phyloP scores from a whole-genome alignment of 2,797 vertebrate species.

The Hephaestus fuliginosus region DNA sequence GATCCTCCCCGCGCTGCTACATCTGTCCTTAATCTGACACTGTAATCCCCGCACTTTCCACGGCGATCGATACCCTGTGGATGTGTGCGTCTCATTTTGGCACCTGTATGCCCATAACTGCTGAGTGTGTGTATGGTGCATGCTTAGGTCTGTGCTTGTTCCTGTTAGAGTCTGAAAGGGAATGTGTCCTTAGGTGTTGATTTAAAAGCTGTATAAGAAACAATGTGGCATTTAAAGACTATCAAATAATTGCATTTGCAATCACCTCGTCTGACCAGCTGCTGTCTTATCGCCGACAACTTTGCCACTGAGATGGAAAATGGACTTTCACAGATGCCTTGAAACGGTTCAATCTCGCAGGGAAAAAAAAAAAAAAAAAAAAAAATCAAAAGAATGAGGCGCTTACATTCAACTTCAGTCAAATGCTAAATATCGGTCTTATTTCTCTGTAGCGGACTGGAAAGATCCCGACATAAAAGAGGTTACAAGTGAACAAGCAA shows the following conservation, averaged over 20 bases:
- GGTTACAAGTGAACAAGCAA: background rate
- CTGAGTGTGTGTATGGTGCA: background rate
- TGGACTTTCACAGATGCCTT: background rate
- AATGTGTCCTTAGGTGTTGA: background rate
- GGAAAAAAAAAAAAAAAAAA: too few relatives aligned
- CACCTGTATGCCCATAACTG: constrained; percentile 7
- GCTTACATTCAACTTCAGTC: background rate
- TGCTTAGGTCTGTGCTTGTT: background rate
- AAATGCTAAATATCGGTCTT: background rate
- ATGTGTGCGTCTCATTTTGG: constrained; percentile 7
- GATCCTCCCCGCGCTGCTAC: constrained; percentile 36
- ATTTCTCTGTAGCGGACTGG: background rate
- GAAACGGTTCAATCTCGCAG: too few relatives aligned
- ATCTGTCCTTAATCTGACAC: constrained; percentile 59
- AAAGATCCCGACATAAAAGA: background rate
- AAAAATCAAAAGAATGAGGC: background rate
- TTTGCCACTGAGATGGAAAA: constrained; percentile 1
- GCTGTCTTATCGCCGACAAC: background rate
- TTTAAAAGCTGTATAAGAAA: background rate
- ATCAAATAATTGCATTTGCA: background rate
- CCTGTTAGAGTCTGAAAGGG: background rate
- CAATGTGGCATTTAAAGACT: background rate
- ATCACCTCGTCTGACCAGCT: background rate
- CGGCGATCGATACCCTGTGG: constrained; percentile 20
- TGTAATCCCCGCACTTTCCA: constrained; percentile 41